Evolutionary conservation across 2,888 invertebrate species (phyloP), one percentile per base, ranked within the genome.

Genomic region (Phaedon cochleariae): DNA sequence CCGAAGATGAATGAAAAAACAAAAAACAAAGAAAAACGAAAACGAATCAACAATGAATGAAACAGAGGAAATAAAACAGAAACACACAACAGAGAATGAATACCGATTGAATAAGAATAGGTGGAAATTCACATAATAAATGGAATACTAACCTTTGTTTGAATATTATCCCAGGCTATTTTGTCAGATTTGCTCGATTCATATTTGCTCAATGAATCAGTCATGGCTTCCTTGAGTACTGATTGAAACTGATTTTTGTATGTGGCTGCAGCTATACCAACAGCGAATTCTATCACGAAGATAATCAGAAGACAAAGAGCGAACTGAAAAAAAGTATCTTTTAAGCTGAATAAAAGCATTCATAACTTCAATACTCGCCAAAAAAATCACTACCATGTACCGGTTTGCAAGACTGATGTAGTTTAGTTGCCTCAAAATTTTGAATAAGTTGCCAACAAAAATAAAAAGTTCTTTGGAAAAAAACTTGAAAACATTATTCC

Each of bases 231-330:
- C 80, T 90, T 90, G 76, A 95, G 84, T 63, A 87, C 86, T 65
- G 85, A 84, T 73, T 91, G 89, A 71, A 94, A 89, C 76, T 95
- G 90, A 48, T 88, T 88, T 75, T 91, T 90, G 67, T 93, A 89
- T 0, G 93, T 90, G 31, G 92, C 92, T 0, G 94, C 94, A 0
- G 94, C 92, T 77, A 96, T 94, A 41, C 95, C 96, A 58, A 93
- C 93, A 0, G 94, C 93, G 66, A 96, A 84, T 83, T 96, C 95
- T 71, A 94, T 83, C 34, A 96, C 88, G 78, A 96, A 93, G 73
- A 96, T 92, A 63, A 95, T 82, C 73, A 90, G 86, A 72, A 96
- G 85, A 60, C 91, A 88, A 1, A 92, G 88, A 17, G 92, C 93
- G 81, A 93, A 96, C 95, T 95, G 79, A 31, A 80, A 82, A 49